These are phyloP conservation scores for Pangasianodon gigas DNA, from an alignment of 2,113 vertebrate genomes.

Conservation along the genomic window DNA sequence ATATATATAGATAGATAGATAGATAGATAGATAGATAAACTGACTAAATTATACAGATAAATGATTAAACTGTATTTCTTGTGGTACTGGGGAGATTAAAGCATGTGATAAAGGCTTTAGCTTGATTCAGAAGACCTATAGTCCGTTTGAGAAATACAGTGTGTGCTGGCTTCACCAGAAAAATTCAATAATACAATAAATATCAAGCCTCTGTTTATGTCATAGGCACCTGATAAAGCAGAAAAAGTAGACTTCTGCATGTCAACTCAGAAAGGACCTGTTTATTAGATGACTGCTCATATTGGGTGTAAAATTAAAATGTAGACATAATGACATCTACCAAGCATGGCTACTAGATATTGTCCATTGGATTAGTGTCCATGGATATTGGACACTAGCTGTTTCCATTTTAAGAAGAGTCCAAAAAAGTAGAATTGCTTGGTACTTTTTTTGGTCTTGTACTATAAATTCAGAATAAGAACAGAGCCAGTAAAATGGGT, in stretches of 20 bases:
- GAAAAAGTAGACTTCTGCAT: neutral
- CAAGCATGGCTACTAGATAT: neutral
- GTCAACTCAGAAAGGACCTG: neutral
- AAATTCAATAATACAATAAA: neutral
- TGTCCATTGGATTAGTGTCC: neutral
- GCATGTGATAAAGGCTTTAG: slow-evolving; percentile 83
- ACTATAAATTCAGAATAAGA: neutral
- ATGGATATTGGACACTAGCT: neutral
- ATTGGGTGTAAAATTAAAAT: neutral
- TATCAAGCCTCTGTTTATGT: neutral
- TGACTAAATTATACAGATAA: slow-evolving; percentile 78
- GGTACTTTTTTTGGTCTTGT: neutral
- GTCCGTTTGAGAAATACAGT: neutral
- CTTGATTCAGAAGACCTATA: slow-evolving; percentile 17
- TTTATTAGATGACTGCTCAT: neutral
- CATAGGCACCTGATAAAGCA: slow-evolving; percentile 20
- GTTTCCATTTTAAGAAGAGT: neutral
- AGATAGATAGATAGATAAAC: too few species aligned
- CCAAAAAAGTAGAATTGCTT: neutral
- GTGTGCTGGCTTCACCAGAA: neutral
- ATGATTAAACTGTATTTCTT: slow-evolving; percentile 83
- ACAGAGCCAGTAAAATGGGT: neutral
- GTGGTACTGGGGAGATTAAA: slow-evolving; percentile 76
- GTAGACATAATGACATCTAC: neutral
- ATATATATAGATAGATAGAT: too few species aligned